Conservation (phyloP, 2,113 vertebrate genomes). For the Cavia porcellus region DNA sequence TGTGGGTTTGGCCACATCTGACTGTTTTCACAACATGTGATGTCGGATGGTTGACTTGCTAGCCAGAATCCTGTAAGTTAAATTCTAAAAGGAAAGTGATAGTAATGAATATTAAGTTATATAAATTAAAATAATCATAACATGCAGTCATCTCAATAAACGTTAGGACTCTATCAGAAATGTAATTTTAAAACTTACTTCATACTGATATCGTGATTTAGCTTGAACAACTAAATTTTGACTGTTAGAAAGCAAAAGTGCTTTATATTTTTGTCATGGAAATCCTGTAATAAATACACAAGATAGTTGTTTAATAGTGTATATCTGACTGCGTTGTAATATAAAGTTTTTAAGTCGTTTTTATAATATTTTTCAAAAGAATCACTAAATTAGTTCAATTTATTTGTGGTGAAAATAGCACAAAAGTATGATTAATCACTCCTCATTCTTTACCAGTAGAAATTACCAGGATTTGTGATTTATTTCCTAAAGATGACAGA, state of each 20-base stretch:
- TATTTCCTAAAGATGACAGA: background rate
- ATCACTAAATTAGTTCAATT: background rate
- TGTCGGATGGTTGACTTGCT: background rate
- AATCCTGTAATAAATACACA: background rate
- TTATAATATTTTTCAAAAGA: background rate
- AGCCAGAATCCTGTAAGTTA: background rate
- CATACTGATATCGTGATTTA: slow-evolving; percentile 11
- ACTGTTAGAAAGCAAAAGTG: background rate
- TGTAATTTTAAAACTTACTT: background rate
- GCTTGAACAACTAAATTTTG: slow-evolving; percentile 8
- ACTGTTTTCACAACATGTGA: background rate
- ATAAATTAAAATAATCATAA: background rate
- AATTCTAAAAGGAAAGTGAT: background rate
- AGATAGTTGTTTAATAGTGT: background rate
- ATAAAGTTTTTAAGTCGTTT: background rate
- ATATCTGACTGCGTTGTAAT: background rate
- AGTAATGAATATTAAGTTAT: slow-evolving; percentile 24
- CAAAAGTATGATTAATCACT: background rate
- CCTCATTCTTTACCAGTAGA: background rate
- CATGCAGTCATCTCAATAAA: background rate
- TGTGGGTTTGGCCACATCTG: background rate
- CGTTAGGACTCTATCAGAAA: background rate
- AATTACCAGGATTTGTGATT: background rate
- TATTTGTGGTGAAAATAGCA: background rate
- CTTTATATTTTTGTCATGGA: background rate